phyloP scores from a whole-genome alignment of 2,113 vertebrate genomes.

The Apodemus sylvaticus region DNA sequence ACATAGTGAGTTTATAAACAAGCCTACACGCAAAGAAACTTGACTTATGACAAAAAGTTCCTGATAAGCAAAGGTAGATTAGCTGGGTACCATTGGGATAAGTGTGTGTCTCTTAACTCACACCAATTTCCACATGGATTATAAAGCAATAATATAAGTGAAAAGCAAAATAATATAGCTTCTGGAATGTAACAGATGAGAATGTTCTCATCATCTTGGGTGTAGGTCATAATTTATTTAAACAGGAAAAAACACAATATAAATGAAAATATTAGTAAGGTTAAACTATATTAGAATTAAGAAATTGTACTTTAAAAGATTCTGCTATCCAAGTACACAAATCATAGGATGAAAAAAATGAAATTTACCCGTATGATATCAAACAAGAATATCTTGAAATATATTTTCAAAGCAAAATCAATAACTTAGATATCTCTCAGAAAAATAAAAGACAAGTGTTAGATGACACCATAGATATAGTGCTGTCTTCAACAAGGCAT shows the following conservation, averaged over 20 bases:
- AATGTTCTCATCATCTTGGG: not conserved
- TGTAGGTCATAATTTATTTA: not conserved
- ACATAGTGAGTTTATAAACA: not conserved
- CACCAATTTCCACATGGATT: not conserved
- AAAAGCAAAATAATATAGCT: conserved; percentile 22
- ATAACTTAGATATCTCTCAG: not conserved
- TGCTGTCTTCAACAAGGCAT: not conserved
- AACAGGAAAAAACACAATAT: conserved; percentile 13
- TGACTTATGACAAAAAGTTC: not conserved
- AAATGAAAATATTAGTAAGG: conserved; percentile 36
- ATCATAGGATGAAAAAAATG: not conserved
- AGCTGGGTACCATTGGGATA: not conserved
- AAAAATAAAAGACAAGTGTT: not conserved
- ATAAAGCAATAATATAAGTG: conserved; percentile 47
- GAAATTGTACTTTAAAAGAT: conserved; percentile 32
- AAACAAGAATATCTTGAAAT: not conserved
- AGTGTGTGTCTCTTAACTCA: not conserved
- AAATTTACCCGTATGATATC: not conserved
- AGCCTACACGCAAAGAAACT: not conserved
- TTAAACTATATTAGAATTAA: conserved; percentile 33
- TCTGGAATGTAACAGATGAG: not conserved
- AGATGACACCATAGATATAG: not conserved
- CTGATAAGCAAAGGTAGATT: not conserved
- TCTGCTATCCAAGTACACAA: not conserved
- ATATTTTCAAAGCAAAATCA: conserved; percentile 40